Conservation (phyloP, 2,113 vertebrate genomes). For the Cyanoramphus novaezelandiae region DNA sequence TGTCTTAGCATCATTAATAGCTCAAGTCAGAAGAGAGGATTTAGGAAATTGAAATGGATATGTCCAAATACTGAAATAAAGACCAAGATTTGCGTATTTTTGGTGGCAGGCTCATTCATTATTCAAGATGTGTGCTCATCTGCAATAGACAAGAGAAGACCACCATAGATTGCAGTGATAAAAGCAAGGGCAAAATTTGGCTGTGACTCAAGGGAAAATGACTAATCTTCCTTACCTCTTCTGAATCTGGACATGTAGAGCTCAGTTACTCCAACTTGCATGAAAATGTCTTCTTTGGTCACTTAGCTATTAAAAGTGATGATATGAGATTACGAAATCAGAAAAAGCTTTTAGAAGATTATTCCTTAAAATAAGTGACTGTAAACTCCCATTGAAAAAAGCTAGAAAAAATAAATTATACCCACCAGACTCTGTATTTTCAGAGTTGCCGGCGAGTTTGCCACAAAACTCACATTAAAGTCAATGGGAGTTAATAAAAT, state of each 20-base stretch:
- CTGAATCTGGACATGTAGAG: not conserved
- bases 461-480: not conserved
- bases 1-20: conserved; percentile 40
- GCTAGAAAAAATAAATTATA: not conserved
- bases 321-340: not conserved
- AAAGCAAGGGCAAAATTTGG: conserved; percentile 38
- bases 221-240: conserved; percentile 32
- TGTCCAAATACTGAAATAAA: conserved; percentile 40
- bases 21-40: conserved; percentile 20
- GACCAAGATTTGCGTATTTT: conserved; percentile 40
- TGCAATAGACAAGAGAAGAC: not conserved
- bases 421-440: not conserved
- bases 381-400: not conserved
- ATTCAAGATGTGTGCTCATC: not conserved
- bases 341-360: not conserved
- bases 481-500: not conserved
- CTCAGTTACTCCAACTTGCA: not conserved
- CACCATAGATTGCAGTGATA: not conserved
- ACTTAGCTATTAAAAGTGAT: not conserved
- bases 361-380: not conserved
- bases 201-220: not conserved
- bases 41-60: conserved; percentile 47
- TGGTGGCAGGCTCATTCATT: conserved; percentile 28
- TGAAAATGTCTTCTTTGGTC: not conserved
- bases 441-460: not conserved